Base-by-base conservation (phyloP, 2,113 vertebrate species). In the Onychostruthus taczanowskii region DNA sequence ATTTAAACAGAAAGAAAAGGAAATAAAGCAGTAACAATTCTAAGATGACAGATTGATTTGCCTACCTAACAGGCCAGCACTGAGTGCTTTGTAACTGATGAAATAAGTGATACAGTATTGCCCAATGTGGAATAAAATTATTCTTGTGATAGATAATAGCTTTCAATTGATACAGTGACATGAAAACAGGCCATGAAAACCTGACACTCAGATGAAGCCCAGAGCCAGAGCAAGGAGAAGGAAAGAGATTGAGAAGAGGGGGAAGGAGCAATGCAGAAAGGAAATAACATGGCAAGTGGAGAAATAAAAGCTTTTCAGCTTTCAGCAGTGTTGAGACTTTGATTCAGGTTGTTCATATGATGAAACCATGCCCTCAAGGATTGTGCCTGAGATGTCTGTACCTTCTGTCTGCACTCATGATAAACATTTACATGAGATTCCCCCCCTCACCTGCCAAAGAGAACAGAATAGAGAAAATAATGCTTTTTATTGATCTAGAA, bases 21-120 rank as follows among this genome's bases (percentile, higher is more conserved):
- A 87, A 91, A 85, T 69, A 91, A 89, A 90, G 21, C 59, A 76
- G 58, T 61, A 85, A 73, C 44, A 23, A 28, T 87, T 87, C 86
- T 66, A 87, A 94, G 63, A 83, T 70, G 70, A 82, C 59, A 62
- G 58, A 69, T 22, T 85, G 46, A 90, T 94, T 91, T 96, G 43
- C 30, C 55, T 91, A 43, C 49, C 70, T 89, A 78, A 68, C 41
- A 43, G 63, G 35, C 55, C 6, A 8, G 26, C 11, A 53, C 1
- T 66, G 43, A 91, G 8, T 10, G 7, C 67, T 55, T 56, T 76
- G 67, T 87, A 79, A 73, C 24, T 66, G 80, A 75, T 89, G 33
- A 56, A 89, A 50, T 66, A 59, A 80, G 31, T 1, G 12, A 85
- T 87, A 62, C 5, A 35, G 27, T 70, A 55, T 87, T 95, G 58